phyloP scores from a whole-genome alignment of 2,888 invertebrate genomes.

The Ganaspis brasiliensis region DNA sequence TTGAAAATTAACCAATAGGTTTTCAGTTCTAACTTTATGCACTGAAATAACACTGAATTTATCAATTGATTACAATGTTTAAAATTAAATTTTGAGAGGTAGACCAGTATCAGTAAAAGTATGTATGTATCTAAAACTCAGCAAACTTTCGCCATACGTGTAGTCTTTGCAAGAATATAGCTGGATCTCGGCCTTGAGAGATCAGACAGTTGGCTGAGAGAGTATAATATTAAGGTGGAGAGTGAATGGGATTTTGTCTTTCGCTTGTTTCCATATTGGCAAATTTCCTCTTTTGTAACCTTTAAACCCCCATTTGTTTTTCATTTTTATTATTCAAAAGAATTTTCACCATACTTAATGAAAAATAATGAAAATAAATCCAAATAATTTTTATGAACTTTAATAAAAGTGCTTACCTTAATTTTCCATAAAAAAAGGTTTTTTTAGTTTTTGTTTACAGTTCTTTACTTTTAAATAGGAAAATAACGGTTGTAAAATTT shows the following conservation, averaged over 20 bases:
- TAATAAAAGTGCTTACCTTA: no score
- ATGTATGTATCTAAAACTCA: neutral
- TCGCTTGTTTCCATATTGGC: constrained; percentile 6
- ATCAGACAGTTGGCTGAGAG: constrained; percentile 10
- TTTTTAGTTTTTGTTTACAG: no score
- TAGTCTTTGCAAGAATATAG: constrained; percentile 1
- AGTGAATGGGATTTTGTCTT: constrained; percentile 21
- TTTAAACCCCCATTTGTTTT: neutral
- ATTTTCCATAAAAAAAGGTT: no score
- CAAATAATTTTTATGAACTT: no score
- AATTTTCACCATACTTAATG: neutral
- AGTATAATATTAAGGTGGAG: constrained; percentile 15
- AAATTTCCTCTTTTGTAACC: constrained; percentile 8
- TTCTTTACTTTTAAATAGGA: no score
- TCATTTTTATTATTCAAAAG: constrained; percentile 6
- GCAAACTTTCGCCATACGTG: neutral
- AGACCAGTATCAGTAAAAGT: neutral
- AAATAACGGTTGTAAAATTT: no score
- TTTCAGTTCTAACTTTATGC: neutral
- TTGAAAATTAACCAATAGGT: neutral
- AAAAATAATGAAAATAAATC: no score
- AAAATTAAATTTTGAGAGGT: no score
- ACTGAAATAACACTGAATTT: no score
- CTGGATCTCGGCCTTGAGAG: constrained; percentile 11
- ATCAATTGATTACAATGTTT: no score